Evolutionary conservation across 1,140 invertebrate species (phyloP).

Genomic region (Euwallacea fornicatus): DNA sequence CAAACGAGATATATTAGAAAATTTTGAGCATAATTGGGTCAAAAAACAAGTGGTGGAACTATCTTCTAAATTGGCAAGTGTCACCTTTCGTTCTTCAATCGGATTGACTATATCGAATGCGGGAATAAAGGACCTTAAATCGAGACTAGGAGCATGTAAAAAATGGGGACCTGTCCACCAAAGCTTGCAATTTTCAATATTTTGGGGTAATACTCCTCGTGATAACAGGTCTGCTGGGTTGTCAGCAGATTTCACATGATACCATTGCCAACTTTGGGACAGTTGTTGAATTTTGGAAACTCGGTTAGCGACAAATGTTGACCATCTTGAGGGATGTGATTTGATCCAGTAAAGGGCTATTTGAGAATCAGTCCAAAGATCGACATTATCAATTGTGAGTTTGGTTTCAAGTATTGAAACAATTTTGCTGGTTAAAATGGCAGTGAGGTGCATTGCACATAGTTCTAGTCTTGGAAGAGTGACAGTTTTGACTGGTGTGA

Average conservation of each 20-base stretch:
- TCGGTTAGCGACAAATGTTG: constrained; percentile 30
- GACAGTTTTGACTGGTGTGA: constrained; percentile 49
- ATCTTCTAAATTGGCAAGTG: too few relatives aligned
- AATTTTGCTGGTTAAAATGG: constrained; percentile 26
- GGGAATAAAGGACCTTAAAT: too few relatives aligned
- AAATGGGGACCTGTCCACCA: too few relatives aligned
- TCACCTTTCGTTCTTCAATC: too few relatives aligned
- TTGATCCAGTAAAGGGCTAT: constrained; percentile 46
- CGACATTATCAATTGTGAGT: not conserved
- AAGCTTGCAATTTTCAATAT: too few relatives aligned
- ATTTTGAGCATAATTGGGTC: too few relatives aligned
- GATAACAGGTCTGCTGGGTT: constrained; percentile 48
- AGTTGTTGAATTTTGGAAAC: constrained; percentile 23
- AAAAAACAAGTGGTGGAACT: too few relatives aligned
- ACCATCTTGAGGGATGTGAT: constrained; percentile 37
- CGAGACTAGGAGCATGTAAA: too few relatives aligned
- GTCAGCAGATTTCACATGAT: constrained; percentile 31
- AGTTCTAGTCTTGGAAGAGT: constrained; percentile 48
- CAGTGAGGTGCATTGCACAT: constrained; percentile 41
- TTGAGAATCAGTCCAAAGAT: constrained; percentile 36
- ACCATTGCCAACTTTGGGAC: constrained; percentile 29
- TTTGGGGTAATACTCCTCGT: too few relatives aligned
- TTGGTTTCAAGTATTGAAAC: not conserved
- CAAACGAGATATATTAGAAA: too few relatives aligned
- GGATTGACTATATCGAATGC: too few relatives aligned